Base-by-base conservation (phyloP, 2,888 invertebrate genomes). In the Hemistola chrysoprasaria region DNA sequence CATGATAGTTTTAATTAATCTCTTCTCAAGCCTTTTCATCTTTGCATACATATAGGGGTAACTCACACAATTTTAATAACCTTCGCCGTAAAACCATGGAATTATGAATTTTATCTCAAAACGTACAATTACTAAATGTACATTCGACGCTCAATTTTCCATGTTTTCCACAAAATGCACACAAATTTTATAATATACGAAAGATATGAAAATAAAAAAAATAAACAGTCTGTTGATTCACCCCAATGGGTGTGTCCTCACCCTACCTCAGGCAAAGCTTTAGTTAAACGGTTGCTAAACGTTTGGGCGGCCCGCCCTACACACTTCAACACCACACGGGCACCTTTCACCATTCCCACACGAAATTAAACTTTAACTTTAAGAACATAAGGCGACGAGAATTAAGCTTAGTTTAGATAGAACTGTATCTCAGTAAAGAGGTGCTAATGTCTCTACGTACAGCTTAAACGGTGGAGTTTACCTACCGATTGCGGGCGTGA, bases 251-350 rank as follows among this genome's bases (percentile, higher is more conserved):
- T 81, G 88, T 85, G 85, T 80, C 85, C 71, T 16, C 22, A 63
- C 50, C 48, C 57, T 55, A 69, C 70, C 65, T 77, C 75, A 47
- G 44, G 70, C 27, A 27, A 73, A 71, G 68, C 77, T 74, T 77
- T 72, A 74, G 79, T 75, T 87, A 88, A 88, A 87, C 85, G 85
- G 71, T 80, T 78, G 80, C 79, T 87, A 88, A 88, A 87, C 87
- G 88, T 79, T 88, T 88, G 88, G 88, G 88, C 88, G 87, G 87
- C 84, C 87, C 87, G 88, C 88, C 88, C 87, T 85, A 77, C 75
- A 59, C 56, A 66, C 71, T 75, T 71, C 62, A 64, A 64, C 62
- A 48, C 61, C 67, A 78, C 69, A 67, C 47, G 68, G 73, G 61
- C 57, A 49, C 57, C 62, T 51, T 41, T 34, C 22, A 29, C 47